A percentile compares a stretch with the other conserved stretches of the same genome.
phyloP scores from a whole-genome alignment of 2,888 invertebrate species.

The Aquatica leii region DNA sequence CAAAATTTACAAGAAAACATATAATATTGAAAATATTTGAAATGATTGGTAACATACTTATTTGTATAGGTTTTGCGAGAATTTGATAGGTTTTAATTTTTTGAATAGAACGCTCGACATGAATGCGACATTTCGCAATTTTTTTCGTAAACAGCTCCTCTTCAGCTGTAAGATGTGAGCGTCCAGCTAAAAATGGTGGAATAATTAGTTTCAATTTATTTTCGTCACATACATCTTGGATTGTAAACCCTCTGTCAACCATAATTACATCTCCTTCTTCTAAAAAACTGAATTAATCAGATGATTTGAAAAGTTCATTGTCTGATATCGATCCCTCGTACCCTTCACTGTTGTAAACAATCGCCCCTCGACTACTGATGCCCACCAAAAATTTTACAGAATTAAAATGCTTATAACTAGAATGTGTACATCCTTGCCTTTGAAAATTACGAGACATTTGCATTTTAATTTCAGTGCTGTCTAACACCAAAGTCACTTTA shows the following conservation, averaged over 20 bases:
- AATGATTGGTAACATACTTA: no score
- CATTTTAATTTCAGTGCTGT: no score
- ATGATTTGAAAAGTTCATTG: conserved; percentile 3
- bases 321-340: conserved; percentile 14
- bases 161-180: no score
- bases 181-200: no score
- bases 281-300: conserved; percentile 8
- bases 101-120: no score
- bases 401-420: conserved; percentile 12
- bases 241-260: not conserved
- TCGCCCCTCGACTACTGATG: not conserved
- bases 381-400: conserved; percentile 13
- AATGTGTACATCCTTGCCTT: conserved; percentile 14
- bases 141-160: no score
- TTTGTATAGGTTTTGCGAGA: no score
- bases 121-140: no score
- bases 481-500: no score
- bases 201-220: not conserved
- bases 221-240: conserved; percentile 1
- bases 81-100: no score
- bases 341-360: not conserved
- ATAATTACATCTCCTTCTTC: not conserved
- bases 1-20: no score
- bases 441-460: no score
- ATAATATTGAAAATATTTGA: not conserved